Evolutionary conservation across 2,113 vertebrate genomes (phyloP).

Genomic region (Pseudopodoces humilis): DNA sequence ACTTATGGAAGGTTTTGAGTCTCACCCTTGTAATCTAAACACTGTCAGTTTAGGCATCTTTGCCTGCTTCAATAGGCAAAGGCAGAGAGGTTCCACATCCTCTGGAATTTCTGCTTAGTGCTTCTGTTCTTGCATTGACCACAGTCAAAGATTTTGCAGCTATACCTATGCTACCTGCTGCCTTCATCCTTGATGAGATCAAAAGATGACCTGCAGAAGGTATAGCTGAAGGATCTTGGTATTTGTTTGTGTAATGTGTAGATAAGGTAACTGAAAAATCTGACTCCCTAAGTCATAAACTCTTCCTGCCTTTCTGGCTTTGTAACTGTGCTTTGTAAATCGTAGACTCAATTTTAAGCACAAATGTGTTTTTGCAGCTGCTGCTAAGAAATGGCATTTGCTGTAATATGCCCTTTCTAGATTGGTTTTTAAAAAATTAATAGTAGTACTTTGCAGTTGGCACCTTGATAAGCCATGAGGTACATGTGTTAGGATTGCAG

Average conservation of each 20-base stretch:
- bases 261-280: not conserved
- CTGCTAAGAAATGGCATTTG: not conserved
- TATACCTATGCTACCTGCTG: not conserved
- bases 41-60: not conserved
- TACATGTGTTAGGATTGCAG: not conserved
- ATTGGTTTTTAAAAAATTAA: not conserved
- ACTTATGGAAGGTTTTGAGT: not conserved
- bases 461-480: not conserved
- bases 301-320: not conserved
- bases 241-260: not conserved
- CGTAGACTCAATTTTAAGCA: not conserved
- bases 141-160: not conserved
- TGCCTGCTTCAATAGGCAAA: not conserved
- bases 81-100: not conserved
- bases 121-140: not conserved
- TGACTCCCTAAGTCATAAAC: not conserved
- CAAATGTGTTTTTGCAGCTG: not conserved
- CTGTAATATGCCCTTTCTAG: not conserved
- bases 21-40: not conserved
- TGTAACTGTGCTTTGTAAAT: not conserved
- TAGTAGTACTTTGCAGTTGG: not conserved
- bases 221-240: not conserved
- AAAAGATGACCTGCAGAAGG: not conserved
- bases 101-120: not conserved
- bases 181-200: not conserved